A percentile compares a stretch with the other conserved stretches of the same genome.
phyloP scores from a whole-genome alignment of 2,888 invertebrate genomes.

The Folsomia candida region DNA sequence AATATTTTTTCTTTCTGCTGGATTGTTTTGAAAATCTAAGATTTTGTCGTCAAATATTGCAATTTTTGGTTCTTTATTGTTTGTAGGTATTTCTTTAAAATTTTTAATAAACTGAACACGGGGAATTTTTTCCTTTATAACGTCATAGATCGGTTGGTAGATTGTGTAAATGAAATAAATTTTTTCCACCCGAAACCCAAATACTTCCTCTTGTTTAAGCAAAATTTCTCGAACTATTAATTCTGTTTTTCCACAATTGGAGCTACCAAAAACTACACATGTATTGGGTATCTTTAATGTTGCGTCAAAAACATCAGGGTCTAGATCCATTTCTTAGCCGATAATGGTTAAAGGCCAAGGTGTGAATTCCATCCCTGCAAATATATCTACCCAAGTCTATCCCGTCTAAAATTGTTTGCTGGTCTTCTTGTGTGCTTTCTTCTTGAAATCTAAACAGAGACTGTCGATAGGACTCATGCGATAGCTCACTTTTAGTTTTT shows the following conservation, averaged over 20 bases:
- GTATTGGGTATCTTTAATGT: not conserved
- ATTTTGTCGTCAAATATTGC: constrained; percentile 2
- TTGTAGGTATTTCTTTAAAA: not conserved
- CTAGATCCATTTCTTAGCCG: not conserved
- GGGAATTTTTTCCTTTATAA: not conserved
- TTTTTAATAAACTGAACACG: not conserved
- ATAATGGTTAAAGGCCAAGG: not conserved
- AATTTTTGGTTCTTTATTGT: not conserved
- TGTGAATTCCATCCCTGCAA: not conserved
- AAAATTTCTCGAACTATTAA: not conserved
- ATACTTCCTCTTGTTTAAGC: not conserved
- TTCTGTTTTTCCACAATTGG: not conserved
- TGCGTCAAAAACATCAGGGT: constrained; percentile 8
- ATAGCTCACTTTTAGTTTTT: not conserved
- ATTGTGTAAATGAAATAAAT: not conserved
- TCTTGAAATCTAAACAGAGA: not conserved
- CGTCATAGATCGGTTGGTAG: not conserved
- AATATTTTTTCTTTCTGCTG: not conserved
- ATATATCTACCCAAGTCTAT: not conserved
- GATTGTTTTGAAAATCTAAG: not conserved
- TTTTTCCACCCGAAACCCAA: not conserved
- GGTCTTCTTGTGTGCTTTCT: not conserved
- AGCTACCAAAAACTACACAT: not conserved
- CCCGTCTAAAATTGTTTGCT: not conserved
- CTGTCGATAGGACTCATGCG: not conserved